Conservation (phyloP, 1,140 invertebrate species). For the Pseudomyrmex concolor region DNA sequence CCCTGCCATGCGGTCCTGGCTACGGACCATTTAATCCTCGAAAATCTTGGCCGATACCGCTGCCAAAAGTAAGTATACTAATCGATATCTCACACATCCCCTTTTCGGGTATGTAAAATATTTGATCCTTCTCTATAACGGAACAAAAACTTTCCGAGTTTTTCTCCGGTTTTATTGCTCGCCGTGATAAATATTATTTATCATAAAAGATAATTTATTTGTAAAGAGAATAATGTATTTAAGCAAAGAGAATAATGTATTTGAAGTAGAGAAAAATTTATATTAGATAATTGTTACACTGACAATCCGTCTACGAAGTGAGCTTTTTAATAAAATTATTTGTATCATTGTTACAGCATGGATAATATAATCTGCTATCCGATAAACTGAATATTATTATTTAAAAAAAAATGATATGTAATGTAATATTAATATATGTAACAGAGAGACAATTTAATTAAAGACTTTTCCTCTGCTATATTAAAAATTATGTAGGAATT, state of each 20-base stretch:
- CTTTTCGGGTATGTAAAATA: background rate
- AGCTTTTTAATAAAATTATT: background rate
- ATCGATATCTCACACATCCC: conserved; percentile 16
- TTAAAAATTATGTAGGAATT: background rate
- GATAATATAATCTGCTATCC: background rate
- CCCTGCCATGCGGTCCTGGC: background rate
- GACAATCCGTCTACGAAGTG: no score
- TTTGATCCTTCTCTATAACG: background rate
- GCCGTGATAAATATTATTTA: no score
- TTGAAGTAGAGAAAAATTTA: no score
- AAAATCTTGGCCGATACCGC: background rate
- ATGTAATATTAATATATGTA: no score
- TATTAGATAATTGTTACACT: no score
- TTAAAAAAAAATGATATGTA: no score
- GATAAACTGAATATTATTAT: no score
- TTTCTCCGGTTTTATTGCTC: no score
- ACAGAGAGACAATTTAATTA: no score
- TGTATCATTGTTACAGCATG: conserved; percentile 28
- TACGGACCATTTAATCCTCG: conserved; percentile 55
- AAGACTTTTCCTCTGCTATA: background rate
- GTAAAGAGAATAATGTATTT: no score
- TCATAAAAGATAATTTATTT: no score
- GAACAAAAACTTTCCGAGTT: background rate
- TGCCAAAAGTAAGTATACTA: conserved; percentile 43
- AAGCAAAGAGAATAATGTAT: no score